Percentiles rank a stretch among this genome's conserved stretches.
These are phyloP conservation scores for Anabas testudineus DNA, from an alignment of 2,797 vertebrate species.

Conservation along the genomic window DNA sequence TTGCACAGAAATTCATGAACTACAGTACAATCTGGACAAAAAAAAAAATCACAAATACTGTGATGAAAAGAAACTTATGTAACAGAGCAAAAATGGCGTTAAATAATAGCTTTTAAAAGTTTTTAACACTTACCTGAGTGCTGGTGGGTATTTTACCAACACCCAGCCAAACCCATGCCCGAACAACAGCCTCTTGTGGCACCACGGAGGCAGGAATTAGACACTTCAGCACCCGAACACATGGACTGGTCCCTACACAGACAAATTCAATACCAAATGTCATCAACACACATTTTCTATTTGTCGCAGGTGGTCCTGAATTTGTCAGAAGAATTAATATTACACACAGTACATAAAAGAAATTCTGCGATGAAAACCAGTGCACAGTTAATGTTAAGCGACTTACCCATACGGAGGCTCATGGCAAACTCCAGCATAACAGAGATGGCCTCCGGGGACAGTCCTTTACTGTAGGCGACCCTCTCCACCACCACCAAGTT, in stretches of 20 bases:
- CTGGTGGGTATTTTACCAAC: conserved; percentile 84
- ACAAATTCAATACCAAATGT: not conserved
- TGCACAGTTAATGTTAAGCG: not conserved
- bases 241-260: conserved; percentile 67
- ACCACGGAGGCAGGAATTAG: conserved; percentile 89
- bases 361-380: not conserved
- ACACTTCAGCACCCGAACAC: conserved; percentile 87
- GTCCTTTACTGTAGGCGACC: conserved; percentile 85
- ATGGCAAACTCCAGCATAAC: conserved; percentile 89
- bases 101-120: too few relatives aligned
- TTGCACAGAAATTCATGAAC: not conserved
- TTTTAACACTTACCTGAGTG: conserved; percentile 89
- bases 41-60: too few relatives aligned
- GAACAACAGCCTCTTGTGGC: conserved; percentile 87
- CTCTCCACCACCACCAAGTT: conserved; percentile 88
- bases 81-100: too few relatives aligned
- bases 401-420: conserved; percentile 91
- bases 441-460: conserved; percentile 87
- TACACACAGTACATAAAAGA: not conserved
- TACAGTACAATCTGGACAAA: not conserved
- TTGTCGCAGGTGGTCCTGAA: not conserved
- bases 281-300: not conserved
- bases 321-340: not conserved
- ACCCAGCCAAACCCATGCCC: conserved; percentile 89
- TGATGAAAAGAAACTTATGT: too few relatives aligned